Conservation (phyloP, 2,888 invertebrate species). For the Patella pellucida region DNA sequence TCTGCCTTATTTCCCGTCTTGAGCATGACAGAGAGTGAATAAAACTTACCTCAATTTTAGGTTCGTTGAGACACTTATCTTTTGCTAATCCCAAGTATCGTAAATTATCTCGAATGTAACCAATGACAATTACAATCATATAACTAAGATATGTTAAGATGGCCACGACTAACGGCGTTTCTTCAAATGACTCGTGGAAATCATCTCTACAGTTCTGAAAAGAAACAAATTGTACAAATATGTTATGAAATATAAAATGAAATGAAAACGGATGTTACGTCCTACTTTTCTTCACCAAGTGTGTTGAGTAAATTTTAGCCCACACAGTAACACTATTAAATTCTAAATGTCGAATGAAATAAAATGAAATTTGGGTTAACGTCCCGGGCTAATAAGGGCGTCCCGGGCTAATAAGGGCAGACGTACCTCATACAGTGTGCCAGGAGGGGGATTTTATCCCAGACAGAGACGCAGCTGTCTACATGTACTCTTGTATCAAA, state of each 20-base stretch:
- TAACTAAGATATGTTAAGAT: conserved; percentile 3
- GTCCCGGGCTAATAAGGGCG: no score
- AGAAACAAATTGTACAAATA: background rate
- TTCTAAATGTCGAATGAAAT: no score
- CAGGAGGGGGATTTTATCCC: no score
- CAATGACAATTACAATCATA: background rate
- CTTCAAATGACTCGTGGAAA: background rate
- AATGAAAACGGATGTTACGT: background rate
- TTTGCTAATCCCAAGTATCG: background rate
- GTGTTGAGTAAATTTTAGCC: no score
- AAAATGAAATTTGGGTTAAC: no score
- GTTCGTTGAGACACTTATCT: background rate
- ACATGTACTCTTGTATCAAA: no score
- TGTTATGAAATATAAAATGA: background rate
- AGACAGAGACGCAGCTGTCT: no score
- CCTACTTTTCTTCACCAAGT: no score
- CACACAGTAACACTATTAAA: no score
- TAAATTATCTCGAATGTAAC: conserved; percentile 5
- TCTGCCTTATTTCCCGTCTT: no score
- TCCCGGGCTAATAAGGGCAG: no score
- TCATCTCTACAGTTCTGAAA: conserved; percentile 1
- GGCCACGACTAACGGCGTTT: background rate
- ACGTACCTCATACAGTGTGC: no score
- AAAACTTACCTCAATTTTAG: background rate
- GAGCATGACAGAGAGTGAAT: background rate